phyloP scores from a whole-genome alignment of 2,797 vertebrate species.

The Oreortyx pictus region DNA sequence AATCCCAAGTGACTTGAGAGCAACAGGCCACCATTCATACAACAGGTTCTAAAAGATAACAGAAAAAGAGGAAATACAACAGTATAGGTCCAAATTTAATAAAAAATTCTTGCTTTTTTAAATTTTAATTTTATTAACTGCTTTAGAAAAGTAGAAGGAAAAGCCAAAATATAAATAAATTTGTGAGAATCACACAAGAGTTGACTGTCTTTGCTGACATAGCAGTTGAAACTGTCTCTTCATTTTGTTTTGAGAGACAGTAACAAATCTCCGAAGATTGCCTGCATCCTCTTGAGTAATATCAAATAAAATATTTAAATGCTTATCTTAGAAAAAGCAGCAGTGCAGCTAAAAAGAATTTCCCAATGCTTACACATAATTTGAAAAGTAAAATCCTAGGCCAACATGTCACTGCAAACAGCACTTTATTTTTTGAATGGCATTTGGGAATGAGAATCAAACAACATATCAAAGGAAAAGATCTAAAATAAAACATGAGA shows the following conservation, averaged over 20 bases:
- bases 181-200: not conserved
- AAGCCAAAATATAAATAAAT: not conserved
- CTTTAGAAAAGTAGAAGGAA: not conserved
- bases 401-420: not conserved
- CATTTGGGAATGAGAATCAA: not conserved
- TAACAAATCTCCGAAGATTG: not conserved
- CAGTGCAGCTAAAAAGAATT: not conserved
- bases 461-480: not conserved
- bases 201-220: not conserved
- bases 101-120: not conserved
- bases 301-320: not conserved
- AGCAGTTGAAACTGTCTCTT: not conserved
- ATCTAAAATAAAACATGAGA: not conserved
- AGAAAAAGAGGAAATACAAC: not conserved
- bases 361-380: not conserved
- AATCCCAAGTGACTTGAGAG: not conserved
- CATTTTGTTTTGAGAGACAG: not conserved
- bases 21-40: not conserved
- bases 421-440: fast-evolving
- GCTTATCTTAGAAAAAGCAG: not conserved
- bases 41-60: not conserved
- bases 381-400: not conserved
- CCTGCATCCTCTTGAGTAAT: not conserved
- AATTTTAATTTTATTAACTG: not conserved
- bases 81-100: not conserved